Conservation (phyloP, 35 echinoderm and acorn worm genomes). For the Strongylocentrotus purpuratus region DNA sequence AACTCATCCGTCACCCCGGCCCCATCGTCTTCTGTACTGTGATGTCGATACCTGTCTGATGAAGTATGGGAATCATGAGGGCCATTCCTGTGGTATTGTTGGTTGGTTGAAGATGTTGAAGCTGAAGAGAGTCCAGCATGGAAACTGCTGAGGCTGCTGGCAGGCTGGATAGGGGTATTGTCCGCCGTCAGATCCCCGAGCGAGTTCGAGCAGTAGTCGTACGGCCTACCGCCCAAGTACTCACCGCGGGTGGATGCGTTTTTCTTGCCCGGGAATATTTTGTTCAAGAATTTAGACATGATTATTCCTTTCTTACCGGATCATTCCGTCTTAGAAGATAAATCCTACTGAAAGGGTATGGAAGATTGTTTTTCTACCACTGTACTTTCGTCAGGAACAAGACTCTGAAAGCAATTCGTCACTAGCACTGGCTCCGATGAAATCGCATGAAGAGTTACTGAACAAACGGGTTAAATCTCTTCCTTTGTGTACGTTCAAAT, state of each 20-base stretch:
- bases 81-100: slow-evolving; percentile 33
- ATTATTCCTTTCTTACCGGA: slow-evolving; percentile 10
- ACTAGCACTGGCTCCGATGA: no score
- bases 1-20: slow-evolving; percentile 24
- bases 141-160: slow-evolving; percentile 34
- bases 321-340: not conserved
- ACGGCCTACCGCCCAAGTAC: not conserved
- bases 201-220: not conserved
- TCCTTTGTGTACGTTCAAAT: no score
- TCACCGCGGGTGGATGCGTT: slow-evolving; percentile 21
- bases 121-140: not conserved
- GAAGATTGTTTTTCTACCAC: not conserved
- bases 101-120: not conserved
- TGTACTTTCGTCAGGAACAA: no score
- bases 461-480: no score
- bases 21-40: slow-evolving; percentile 27
- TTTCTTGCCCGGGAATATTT: slow-evolving; percentile 43
- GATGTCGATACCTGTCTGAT: slow-evolving; percentile 31
- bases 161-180: not conserved
- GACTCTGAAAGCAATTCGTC: no score
- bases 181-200: slow-evolving; percentile 34
- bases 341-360: not conserved
- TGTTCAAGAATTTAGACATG: slow-evolving; percentile 25
- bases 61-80: not conserved
- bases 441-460: no score